A percentile compares a stretch with the other conserved stretches of the same genome.
phyloP scores from a whole-genome alignment of 2,113 vertebrate genomes.

The Psophia crepitans region DNA sequence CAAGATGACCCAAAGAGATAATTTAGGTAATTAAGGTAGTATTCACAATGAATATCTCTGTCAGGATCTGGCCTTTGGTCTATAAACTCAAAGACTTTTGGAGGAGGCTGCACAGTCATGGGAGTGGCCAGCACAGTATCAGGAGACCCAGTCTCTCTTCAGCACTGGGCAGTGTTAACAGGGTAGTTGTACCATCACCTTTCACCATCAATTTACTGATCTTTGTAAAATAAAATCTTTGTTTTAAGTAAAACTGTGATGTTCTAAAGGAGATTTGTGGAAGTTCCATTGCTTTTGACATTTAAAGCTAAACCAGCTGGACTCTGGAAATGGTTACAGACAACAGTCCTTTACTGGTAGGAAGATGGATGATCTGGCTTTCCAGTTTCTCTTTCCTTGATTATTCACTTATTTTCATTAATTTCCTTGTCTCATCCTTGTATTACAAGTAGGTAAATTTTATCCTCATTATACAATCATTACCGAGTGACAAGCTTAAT shows the following conservation, averaged over 20 bases:
- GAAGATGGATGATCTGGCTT: neutral
- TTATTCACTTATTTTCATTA: neutral
- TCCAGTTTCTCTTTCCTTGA: neutral
- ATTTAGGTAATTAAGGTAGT: neutral
- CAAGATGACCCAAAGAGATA: constrained; percentile 31
- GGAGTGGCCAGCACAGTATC: neutral
- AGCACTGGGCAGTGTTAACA: neutral
- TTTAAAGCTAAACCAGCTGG: neutral
- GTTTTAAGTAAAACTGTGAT: neutral
- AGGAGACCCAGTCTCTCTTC: neutral
- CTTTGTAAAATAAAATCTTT: no score
- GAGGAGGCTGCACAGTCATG: neutral
- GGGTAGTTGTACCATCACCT: neutral
- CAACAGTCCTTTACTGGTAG: neutral
- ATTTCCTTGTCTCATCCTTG: neutral
- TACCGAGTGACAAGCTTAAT: neutral
- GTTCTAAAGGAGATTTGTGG: neutral
- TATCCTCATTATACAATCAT: neutral
- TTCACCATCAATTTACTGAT: neutral
- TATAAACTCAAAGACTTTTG: neutral
- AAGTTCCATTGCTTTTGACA: neutral
- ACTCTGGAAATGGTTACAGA: neutral
- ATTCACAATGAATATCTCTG: neutral
- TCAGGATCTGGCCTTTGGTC: neutral
- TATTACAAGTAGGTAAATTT: neutral